Conservation (phyloP, 2,797 vertebrate species). For the Enoplosus armatus region DNA sequence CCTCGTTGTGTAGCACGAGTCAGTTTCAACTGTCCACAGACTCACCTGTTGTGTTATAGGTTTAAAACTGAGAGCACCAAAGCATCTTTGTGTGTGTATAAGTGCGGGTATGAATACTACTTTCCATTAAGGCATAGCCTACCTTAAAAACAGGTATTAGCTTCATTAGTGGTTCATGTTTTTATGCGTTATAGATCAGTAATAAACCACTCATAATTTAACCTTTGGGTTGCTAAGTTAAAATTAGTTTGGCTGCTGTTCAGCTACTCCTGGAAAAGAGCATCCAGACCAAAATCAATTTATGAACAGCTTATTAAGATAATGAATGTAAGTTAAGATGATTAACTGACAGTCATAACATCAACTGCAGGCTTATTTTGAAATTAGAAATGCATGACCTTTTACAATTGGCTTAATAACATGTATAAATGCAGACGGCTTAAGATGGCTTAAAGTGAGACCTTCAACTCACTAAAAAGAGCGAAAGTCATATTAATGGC, state of each 20-base stretch:
- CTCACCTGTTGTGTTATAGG: background rate
- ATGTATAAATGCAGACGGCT: background rate
- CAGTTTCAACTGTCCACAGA: background rate
- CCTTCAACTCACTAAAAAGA: background rate
- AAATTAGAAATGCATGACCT: too few relatives aligned
- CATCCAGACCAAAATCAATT: background rate
- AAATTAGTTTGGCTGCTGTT: background rate
- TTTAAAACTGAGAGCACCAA: background rate
- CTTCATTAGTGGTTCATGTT: background rate
- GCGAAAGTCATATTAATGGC: background rate
- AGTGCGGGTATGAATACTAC: background rate
- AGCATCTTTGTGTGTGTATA: background rate
- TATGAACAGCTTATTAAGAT: background rate
- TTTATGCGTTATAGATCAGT: background rate
- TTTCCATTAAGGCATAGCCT: background rate
- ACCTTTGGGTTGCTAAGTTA: background rate
- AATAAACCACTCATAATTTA: background rate
- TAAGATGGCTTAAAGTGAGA: background rate
- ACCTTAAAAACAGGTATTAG: background rate
- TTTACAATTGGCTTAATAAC: background rate
- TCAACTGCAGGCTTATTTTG: background rate
- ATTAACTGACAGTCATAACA: background rate
- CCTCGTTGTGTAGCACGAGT: background rate
- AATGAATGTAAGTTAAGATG: too few relatives aligned
- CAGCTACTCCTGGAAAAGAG: background rate